Evolutionary conservation across 2,797 vertebrate genomes (phyloP).

Genomic region (Ispidina lecontei): DNA sequence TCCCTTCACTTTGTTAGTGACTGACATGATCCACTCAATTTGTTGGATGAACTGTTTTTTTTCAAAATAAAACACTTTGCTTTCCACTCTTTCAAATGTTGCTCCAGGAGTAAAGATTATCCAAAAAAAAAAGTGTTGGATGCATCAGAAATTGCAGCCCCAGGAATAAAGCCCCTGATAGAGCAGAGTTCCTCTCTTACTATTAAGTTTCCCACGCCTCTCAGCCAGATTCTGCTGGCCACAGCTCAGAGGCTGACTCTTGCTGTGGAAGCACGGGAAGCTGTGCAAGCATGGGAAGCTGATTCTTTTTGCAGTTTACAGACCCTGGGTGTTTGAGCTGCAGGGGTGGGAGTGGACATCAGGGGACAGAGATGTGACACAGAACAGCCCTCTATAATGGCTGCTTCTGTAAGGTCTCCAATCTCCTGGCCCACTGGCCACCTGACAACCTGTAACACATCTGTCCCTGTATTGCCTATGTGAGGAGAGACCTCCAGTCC

Average conservation of each 20-base stretch:
- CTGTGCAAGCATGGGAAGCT: conserved; percentile 19
- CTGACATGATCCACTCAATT: neutral
- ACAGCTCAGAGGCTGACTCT: conserved; percentile 45
- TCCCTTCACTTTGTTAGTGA: conserved; percentile 57
- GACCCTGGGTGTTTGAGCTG: conserved; percentile 2
- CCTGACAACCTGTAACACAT: neutral
- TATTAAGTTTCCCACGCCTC: conserved; percentile 75
- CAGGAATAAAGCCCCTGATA: conserved; percentile 72
- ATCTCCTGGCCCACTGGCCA: accelerated
- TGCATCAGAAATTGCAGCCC: conserved; percentile 70
- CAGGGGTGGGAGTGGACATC: neutral
- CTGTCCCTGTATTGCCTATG: no score
- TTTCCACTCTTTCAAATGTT: conserved; percentile 61
- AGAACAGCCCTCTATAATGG: neutral
- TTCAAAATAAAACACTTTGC: conserved; percentile 69
- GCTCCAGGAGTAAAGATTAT: conserved; percentile 70
- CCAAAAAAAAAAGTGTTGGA: conserved; percentile 68
- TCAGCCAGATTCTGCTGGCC: conserved; percentile 51
- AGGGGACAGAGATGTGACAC: neutral
- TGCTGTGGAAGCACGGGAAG: conserved; percentile 12
- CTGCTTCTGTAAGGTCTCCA: neutral
- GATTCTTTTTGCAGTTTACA: neutral
- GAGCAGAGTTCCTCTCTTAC: conserved; percentile 57
- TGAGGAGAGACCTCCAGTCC: neutral
- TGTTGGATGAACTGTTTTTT: conserved; percentile 52